These are phyloP conservation scores for Butorides virescens DNA, from an alignment of 2,113 vertebrate genomes.

Conservation along the genomic window DNA sequence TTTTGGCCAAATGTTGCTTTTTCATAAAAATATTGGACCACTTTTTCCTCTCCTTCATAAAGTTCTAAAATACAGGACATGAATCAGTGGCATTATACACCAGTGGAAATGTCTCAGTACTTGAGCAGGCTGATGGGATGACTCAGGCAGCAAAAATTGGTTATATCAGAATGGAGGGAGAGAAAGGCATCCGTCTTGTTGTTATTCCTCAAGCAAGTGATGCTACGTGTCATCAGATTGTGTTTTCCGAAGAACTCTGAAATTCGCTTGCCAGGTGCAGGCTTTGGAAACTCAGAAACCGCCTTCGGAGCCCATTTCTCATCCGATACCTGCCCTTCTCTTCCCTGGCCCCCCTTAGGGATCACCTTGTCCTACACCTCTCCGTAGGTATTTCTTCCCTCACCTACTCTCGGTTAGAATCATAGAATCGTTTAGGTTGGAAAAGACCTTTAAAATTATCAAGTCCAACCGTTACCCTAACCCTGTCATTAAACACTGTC, in stretches of 20 bases:
- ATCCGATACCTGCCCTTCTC: not conserved
- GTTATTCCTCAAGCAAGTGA: not conserved
- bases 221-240: slow-evolving; percentile 17
- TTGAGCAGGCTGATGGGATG: not conserved
- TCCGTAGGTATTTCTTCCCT: not conserved
- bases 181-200: slow-evolving; percentile 6
- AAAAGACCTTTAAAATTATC: too few species aligned
- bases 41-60: not conserved
- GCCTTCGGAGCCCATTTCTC: not conserved
- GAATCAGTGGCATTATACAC: not conserved
- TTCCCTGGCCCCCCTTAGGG: not conserved
- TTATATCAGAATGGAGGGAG: not conserved
- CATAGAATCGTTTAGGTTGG: too few species aligned
- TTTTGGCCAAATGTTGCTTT: not conserved
- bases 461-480: too few species aligned
- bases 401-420: not conserved
- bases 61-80: not conserved
- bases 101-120: not conserved
- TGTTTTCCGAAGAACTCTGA: not conserved
- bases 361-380: not conserved
- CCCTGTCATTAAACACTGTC: too few species aligned
- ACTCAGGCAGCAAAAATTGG: slow-evolving; percentile 12
- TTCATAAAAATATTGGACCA: not conserved
- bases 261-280: not conserved
- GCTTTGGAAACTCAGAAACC: not conserved